Base-by-base conservation (phyloP, 1,140 invertebrate species). In the Drosophila ananassae region DNA sequence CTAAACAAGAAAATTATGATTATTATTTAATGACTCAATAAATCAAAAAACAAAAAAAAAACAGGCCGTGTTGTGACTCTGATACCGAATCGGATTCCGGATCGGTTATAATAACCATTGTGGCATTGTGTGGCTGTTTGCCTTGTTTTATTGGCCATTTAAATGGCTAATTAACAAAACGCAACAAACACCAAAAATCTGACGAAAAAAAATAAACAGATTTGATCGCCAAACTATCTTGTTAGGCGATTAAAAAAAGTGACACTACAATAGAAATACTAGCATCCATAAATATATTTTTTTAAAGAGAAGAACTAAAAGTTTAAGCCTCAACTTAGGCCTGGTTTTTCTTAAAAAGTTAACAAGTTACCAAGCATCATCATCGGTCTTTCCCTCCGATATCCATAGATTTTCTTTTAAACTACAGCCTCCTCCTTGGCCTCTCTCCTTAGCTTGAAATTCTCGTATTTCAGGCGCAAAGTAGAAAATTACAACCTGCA, bases 401-500 rank as follows among this genome's bases (percentile, higher is more conserved):
- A 50, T 64, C 37, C 61, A 41, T 41, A 41, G 13, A 53, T 52
- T 21, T 32, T 28, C 9, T 9, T 17, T 37, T 37, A 7, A 32
- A 32, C 32, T 32, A 2, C 34, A 12, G 3, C 10, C 41, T 21
- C 55, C 51, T 21, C 51, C 41, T 25, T 12, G 12, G 21, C 17
- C n/a, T 13, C 30, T 46, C n/a, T 32, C 34, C 12, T 17, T 3
- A 6, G 46, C 57, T 30, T 64, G 28, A 22, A 9, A 3, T 47
- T 59, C 30, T 53, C 59, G 41, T 50, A 62, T 87, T 87, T 62
- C 73, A 79, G 78, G 83, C 83, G 83, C 79, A 87, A 87, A 89
- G 83, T 87, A 82, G 83, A 89, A 87, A 87, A 89, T 87, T 87
- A 89, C 82, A 87, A 82, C 83, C 69, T 87, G 76, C 72, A 87